phyloP scores from a whole-genome alignment of 2,888 invertebrate genomes.

The Synergus gifuensis region DNA sequence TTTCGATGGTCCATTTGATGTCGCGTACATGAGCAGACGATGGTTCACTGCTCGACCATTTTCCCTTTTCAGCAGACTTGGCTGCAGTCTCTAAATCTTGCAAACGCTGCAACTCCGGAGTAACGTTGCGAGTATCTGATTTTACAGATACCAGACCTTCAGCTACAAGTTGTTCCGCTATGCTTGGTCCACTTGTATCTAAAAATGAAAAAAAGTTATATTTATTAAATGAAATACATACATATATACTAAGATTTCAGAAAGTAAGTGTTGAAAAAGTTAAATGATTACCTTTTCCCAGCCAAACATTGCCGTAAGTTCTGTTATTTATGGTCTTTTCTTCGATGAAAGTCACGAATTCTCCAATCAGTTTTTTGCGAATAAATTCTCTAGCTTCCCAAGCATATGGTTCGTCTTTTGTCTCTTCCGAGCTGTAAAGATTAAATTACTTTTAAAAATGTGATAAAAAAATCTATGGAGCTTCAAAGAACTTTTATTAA shows the following conservation, averaged over 20 bases:
- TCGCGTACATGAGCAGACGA: constrained; percentile 87
- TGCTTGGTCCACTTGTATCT: constrained; percentile 88
- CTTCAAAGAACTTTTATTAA: neutral
- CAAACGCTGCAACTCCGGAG: constrained; percentile 84
- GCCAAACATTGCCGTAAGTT: constrained; percentile 92
- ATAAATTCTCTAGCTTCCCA: constrained; percentile 99
- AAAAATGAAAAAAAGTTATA: constrained; percentile 50
- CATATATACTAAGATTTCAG: neutral
- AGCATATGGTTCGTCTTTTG: constrained; percentile 95
- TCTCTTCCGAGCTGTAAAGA: constrained; percentile 78
- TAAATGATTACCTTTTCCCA: constrained; percentile 85
- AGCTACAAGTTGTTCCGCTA: constrained; percentile 91
- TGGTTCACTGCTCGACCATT: constrained; percentile 81
- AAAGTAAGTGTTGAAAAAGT: neutral
- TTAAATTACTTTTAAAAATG: neutral
- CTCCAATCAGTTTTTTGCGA: constrained; percentile 94
- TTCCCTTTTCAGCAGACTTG: constrained; percentile 92
- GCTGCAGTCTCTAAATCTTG: constrained; percentile 94
- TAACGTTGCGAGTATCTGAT: constrained; percentile 82
- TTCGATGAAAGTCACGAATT: constrained; percentile 90
- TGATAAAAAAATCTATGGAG: neutral
- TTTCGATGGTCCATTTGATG: constrained; percentile 94
- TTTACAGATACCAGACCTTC: constrained; percentile 94
- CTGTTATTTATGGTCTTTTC: constrained; percentile 92
- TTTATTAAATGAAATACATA: neutral